These are phyloP conservation scores for Oxystoma pomonae DNA, from an alignment of 2,888 invertebrate species.

Conservation along the genomic window DNA sequence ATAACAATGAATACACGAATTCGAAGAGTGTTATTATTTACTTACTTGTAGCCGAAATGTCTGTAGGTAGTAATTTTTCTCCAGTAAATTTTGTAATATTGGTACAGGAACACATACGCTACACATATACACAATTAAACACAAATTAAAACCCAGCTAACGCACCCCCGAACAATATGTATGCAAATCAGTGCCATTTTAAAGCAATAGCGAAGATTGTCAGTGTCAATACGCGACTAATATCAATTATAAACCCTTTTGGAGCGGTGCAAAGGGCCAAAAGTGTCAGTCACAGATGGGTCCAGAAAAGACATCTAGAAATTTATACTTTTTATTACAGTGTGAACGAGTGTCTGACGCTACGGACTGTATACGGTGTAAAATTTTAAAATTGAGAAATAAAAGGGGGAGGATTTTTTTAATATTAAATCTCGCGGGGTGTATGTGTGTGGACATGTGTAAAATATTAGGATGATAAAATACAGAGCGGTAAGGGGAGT, in stretches of 20 bases:
- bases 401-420: slow-evolving; percentile 37
- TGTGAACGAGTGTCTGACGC: slow-evolving; percentile 13
- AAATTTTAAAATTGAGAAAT: slow-evolving; percentile 38
- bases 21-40: no score
- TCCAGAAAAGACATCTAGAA: background rate
- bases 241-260: background rate
- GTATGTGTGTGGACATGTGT: slow-evolving; percentile 16
- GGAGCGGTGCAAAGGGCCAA: background rate
- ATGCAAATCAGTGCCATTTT: background rate
- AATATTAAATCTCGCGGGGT: no score
- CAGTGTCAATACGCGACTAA: slow-evolving; percentile 11
- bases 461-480: background rate
- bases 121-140: no score
- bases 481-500: no score
- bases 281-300: background rate
- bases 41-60: no score
- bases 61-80: background rate
- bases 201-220: background rate
- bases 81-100: no score
- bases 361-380: no score
- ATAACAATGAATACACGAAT: no score
- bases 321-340: slow-evolving; percentile 38
- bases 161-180: background rate
- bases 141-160: no score
- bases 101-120: no score